phyloP scores from a whole-genome alignment of 92 coral and sea anemone species.

The Epizoanthus stellaris region DNA sequence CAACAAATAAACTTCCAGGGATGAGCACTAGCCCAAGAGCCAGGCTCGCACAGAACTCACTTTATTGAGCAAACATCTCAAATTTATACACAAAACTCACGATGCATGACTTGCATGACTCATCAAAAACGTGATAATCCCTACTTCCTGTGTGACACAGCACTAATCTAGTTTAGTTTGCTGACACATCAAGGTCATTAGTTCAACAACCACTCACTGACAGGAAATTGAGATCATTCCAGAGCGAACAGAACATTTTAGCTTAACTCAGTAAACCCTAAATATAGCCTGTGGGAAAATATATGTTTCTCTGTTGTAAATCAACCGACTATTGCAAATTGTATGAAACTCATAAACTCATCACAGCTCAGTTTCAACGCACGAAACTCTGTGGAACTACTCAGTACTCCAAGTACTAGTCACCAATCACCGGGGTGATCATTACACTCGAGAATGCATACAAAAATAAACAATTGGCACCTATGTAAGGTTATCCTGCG shows the following conservation, averaged over 20 bases:
- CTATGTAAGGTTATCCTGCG: no score
- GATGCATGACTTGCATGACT: neutral
- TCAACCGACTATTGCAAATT: no score
- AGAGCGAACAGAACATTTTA: constrained; percentile 3
- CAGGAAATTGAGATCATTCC: constrained; percentile 14
- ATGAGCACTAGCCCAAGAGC: neutral
- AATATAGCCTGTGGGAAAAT: no score
- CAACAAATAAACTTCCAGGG: neutral
- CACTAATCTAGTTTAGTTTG: constrained; percentile 5
- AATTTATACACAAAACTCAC: constrained; percentile 6
- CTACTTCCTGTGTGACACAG: constrained; percentile 20
- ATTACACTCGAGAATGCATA: no score
- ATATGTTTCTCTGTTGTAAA: no score
- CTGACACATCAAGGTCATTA: no score
- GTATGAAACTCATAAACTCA: no score
- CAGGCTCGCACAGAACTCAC: neutral
- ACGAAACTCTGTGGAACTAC: constrained; percentile 21
- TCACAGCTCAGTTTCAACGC: no score
- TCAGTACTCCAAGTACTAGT: constrained; percentile 11
- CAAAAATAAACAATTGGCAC: no score
- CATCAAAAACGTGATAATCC: constrained; percentile 13
- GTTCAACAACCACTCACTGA: constrained; percentile 10
- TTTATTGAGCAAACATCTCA: neutral
- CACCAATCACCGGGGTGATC: no score
- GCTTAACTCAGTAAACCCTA: constrained; percentile 19